Evolutionary conservation across 2,888 invertebrate species (phyloP).

Genomic region (Yponomeuta evonymella): DNA sequence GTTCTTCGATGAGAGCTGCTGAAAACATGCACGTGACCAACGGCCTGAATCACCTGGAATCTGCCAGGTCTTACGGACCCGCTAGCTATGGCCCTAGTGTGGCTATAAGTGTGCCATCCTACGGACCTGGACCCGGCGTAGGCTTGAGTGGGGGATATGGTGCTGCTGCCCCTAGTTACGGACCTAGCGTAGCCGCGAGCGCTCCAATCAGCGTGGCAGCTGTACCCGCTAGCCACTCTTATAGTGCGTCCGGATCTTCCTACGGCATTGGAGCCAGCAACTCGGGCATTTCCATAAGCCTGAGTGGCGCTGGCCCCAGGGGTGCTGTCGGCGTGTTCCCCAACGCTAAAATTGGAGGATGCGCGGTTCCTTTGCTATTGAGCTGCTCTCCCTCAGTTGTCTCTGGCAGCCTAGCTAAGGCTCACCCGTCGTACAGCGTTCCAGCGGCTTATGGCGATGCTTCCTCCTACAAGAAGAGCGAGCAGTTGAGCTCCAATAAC

Average conservation of each 20-base stretch:
- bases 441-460: constrained; percentile 9
- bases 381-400: constrained; percentile 57
- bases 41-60: neutral
- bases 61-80: neutral
- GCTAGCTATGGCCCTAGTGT: neutral
- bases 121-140: neutral
- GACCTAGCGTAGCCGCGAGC: constrained; percentile 16
- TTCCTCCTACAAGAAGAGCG: constrained; percentile 41
- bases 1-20: neutral
- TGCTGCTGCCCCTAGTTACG: constrained; percentile 27
- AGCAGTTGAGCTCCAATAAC: constrained; percentile 46
- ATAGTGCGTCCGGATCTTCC: constrained; percentile 6
- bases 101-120: neutral
- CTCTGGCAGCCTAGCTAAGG: constrained; percentile 31
- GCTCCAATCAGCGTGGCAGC: no score
- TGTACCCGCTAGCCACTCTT: neutral
- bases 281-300: neutral
- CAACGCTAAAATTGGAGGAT: constrained; percentile 53
- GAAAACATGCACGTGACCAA: neutral
- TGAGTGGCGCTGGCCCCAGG: neutral
- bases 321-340: constrained; percentile 58
- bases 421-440: constrained; percentile 29
- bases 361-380: constrained; percentile 58
- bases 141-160: neutral
- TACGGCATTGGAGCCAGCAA: neutral